These are phyloP conservation scores for Pseudonaja textilis DNA, from an alignment of 2,113 vertebrate species.

Conservation along the genomic window DNA sequence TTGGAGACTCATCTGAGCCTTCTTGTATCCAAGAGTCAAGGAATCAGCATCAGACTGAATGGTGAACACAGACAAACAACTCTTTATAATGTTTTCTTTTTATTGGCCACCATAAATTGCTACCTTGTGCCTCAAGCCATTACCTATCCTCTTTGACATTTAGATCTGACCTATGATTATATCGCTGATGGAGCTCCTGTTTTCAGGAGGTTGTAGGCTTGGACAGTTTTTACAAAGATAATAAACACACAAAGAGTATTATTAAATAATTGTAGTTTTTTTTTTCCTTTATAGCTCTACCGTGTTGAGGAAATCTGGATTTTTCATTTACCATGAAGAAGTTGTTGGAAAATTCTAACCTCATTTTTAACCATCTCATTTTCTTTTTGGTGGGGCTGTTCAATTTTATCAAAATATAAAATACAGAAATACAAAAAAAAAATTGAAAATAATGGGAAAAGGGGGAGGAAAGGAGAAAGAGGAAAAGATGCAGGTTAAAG, in stretches of 20 bases:
- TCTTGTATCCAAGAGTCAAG: neutral
- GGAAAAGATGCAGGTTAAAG: too few species aligned
- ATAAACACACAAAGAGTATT: too few species aligned
- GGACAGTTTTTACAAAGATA: too few species aligned
- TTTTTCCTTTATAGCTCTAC: too few species aligned
- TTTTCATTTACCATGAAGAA: neutral
- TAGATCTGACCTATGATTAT: neutral
- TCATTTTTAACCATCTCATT: too few species aligned
- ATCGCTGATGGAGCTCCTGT: neutral
- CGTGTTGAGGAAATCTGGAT: neutral
- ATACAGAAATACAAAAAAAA: too few species aligned
- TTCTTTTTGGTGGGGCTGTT: neutral
- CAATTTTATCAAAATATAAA: too few species aligned
- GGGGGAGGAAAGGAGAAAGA: too few species aligned
- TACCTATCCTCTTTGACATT: neutral
- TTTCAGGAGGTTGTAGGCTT: neutral
- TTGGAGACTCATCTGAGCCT: neutral
- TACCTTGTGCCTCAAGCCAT: neutral
- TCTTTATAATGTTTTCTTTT: neutral
- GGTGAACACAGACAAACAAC: neutral
- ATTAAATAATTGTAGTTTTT: too few species aligned
- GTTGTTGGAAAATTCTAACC: neutral
- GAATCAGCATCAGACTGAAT: neutral
- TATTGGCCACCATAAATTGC: neutral
- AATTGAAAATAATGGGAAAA: too few species aligned